Evolutionary conservation across 2,888 invertebrate genomes (phyloP), one percentile per base, ranked within the genome.

Genomic region (Aphrophora alni): DNA sequence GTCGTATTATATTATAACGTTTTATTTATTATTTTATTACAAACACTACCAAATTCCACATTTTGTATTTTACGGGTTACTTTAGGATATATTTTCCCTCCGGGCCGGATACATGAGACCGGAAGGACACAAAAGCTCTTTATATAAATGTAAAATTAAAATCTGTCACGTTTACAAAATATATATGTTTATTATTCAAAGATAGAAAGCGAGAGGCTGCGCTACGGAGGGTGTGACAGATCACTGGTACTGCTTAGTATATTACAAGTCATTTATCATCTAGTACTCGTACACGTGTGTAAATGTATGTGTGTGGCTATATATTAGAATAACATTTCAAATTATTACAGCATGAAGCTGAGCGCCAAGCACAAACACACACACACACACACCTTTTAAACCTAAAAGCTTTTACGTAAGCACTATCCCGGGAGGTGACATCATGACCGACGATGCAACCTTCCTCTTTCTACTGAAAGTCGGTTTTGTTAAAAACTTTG

Each of bases 401-500:
- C 59, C 59, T 59, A 59, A 59, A 59, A 59, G 59, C 59, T 59
- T 59, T 59, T 59, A 59, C 59, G 59, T 59, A 59, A 59, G 59
- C 59, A 59, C 21, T 59, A 59, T 59, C 59, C 21, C 14, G 21
- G 21, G 59, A 59, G 59, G 59, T 59, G 59, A 59, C 21, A 59
- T 59, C 59, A 59, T 21, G 59, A 10, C 44, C 44, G 33, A 33
- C 33, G 33, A 33, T 33, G 33, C 33, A 44, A 44, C 10, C 44
- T 14, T n/a, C n/a, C 44, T 17, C 14, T 17, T 44, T 44, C 14
- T 12, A 44, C 44, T 44, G 7, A 44, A 44, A 14, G 17, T 44
- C 10, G 14, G 44, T 44, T 33, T 33, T 44, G 44, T 44, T 44
- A 44, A 17, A 44, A 44, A 44, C 44, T 1, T 17, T 44, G 44